Evolutionary conservation across 2,888 invertebrate species (phyloP).

Genomic region (Drosophila sordidula): DNA sequence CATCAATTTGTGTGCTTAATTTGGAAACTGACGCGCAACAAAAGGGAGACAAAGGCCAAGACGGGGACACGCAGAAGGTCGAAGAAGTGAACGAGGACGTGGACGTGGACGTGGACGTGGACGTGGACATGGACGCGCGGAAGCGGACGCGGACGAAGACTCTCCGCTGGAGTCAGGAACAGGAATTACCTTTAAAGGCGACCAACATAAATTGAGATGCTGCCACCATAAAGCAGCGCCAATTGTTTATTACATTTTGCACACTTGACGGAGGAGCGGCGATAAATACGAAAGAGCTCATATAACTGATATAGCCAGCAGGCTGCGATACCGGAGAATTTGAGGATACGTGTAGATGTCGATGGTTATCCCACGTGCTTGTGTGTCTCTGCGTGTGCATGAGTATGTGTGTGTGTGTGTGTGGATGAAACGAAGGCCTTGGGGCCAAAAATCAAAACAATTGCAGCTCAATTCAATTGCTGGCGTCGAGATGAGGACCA

Average conservation of each 20-base stretch:
- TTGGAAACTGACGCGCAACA: constrained; percentile 81
- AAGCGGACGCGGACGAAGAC: constrained; percentile 1
- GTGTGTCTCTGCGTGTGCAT: too few relatives aligned
- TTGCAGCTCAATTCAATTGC: constrained; percentile 77
- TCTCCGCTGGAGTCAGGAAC: background rate
- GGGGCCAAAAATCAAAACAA: constrained; percentile 76
- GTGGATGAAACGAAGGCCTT: constrained; percentile 56
- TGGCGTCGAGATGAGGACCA: constrained; percentile 28
- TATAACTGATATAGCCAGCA: constrained; percentile 20
- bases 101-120: background rate
- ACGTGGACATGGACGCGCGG: background rate
- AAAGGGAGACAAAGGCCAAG: constrained; percentile 53
- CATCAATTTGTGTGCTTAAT: constrained; percentile 81
- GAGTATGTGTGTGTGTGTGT: constrained; percentile 20
- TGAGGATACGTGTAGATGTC: constrained; percentile 25
- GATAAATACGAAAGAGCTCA: constrained; percentile 57
- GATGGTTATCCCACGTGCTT: constrained; percentile 4
- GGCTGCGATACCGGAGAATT: constrained; percentile 23
- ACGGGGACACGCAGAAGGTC: constrained; percentile 5
- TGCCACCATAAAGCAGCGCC: constrained; percentile 68
- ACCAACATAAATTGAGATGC: constrained; percentile 73
- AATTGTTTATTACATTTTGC: constrained; percentile 79
- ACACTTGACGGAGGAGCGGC: constrained; percentile 70
- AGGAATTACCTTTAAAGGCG: constrained; percentile 64
- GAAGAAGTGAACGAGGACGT: background rate